Base-by-base conservation (phyloP, 1,140 invertebrate species). In the Drosophila pachea region DNA sequence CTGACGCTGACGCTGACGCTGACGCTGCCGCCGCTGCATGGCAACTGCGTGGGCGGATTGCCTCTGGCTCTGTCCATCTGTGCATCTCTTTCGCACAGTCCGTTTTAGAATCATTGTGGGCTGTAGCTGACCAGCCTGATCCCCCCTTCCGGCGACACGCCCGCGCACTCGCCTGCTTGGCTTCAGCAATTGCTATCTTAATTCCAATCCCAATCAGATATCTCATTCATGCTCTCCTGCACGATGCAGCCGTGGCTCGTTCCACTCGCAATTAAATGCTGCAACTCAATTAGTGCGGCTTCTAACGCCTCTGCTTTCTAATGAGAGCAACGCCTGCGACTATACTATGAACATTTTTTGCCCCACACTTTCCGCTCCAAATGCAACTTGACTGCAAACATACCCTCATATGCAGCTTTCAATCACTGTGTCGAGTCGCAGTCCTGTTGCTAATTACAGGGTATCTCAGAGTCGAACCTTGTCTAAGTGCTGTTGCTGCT, bases 221-320 rank as follows among this genome's bases (percentile, higher is more conserved):
- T 55, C 53, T 29, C 22, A 40, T 47, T 47, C 38, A 32, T 54
- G 58, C 36, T 35, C 36, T 22, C 49, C 53, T n/a, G 32, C 31
- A 32, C 40, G 32, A 12, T 35, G 9, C 29, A 7, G 36, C 43
- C 6, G 36, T 43, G n/a, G 14, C n/a, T 8, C 43, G 33, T 52
- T 14, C 16, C 47, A 45, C 42, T 45, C 53, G 53, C 73, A 78
- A 76, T 83, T 73, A 66, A 54, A 63, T 70, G 71, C 6, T 74
- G 65, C 67, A 86, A 77, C 74, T 77, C 55, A 86, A 77, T 77
- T 84, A 77, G 60, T 64, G 52, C 54, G 40, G 29, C 48, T 40
- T n/a, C 14, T 53, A 76, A 73, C 63, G 55, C 47, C 52, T 32
- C 12, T 12, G 29, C 12, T 32, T 12, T 29, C 36, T 70, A 60